Percentiles rank a stretch among this genome's conserved stretches.
Conservation (phyloP, 1,140 invertebrate genomes). For the Meloidogyne exigua region DNA sequence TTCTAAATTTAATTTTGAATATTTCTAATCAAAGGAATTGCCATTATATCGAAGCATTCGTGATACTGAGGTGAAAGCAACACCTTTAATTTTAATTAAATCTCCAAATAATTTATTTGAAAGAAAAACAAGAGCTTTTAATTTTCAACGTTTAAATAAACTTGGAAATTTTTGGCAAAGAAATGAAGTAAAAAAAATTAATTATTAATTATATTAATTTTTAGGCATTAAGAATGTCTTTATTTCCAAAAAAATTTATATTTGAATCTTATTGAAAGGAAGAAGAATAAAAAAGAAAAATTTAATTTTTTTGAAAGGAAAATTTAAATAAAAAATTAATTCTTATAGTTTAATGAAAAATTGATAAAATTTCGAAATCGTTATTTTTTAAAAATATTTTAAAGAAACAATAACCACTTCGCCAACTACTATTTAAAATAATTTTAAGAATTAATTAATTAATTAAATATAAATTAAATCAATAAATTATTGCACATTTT, state of each 20-base stretch:
- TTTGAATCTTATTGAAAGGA: not conserved
- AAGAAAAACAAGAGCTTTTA: not conserved
- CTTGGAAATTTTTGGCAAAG: slow-evolving; percentile 6
- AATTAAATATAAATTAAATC: too few relatives aligned
- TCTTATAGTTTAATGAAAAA: not conserved
- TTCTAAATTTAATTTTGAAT: too few relatives aligned
- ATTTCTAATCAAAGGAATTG: slow-evolving; percentile 17
- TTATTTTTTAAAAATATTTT: not conserved
- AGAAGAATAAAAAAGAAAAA: not conserved
- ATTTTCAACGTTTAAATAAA: slow-evolving; percentile 10
- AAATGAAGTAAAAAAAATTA: slow-evolving; percentile 9
- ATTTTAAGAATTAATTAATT: too few relatives aligned
- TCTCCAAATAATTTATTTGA: not conserved
- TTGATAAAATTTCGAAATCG: not conserved
- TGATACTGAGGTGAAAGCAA: not conserved
- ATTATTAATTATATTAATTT: not conserved
- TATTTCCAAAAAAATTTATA: not conserved
- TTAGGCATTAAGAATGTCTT: not conserved
- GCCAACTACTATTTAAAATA: too few relatives aligned
- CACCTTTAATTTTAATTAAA: slow-evolving; percentile 3
- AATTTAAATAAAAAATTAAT: not conserved
- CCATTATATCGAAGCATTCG: slow-evolving; percentile 10
- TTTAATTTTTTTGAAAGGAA: not conserved
- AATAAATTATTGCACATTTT: too few relatives aligned
- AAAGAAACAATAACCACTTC: too few relatives aligned